phyloP scores from a whole-genome alignment of 2,888 invertebrate genomes.

The Abrostola tripartita region DNA sequence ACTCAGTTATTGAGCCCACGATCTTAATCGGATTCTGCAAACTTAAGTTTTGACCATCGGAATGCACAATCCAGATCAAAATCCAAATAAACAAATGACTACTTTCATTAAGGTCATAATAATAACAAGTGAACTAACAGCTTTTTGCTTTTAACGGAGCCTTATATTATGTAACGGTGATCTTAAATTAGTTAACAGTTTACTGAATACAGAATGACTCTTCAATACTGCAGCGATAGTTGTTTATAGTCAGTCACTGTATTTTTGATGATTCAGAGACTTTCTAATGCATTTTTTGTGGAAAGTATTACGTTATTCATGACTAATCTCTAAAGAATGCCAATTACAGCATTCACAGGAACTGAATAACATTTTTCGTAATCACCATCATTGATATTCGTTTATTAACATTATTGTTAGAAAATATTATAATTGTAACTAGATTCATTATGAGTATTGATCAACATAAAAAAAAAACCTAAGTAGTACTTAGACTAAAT shows the following conservation, averaged over 20 bases:
- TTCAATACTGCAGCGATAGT: slow-evolving; percentile 21
- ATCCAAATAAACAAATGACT: background rate
- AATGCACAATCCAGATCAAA: slow-evolving; percentile 1
- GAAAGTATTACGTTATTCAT: slow-evolving; percentile 7
- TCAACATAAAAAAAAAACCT: too few species aligned
- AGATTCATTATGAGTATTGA: too few species aligned
- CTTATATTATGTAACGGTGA: slow-evolving; percentile 12
- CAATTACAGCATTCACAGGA: background rate
- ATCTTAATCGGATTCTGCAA: background rate
- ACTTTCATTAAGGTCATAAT: background rate
- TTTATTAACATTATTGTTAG: too few species aligned
- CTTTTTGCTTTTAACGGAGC: slow-evolving; percentile 1
- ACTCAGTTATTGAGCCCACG: background rate
- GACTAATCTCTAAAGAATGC: background rate
- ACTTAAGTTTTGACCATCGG: background rate
- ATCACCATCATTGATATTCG: background rate
- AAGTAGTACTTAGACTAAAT: too few species aligned
- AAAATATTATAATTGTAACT: too few species aligned
- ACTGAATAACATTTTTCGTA: background rate
- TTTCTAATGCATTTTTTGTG: slow-evolving; percentile 33
- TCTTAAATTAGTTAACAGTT: slow-evolving; percentile 11
- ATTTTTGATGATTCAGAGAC: slow-evolving; percentile 13
- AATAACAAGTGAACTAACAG: background rate
- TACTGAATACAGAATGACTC: slow-evolving; percentile 6
- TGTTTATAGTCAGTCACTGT: slow-evolving; percentile 11